Evolutionary conservation across 1,140 invertebrate genomes (phyloP), one percentile per base, ranked within the genome.

Genomic region (Drosophila pseudoananassae): DNA sequence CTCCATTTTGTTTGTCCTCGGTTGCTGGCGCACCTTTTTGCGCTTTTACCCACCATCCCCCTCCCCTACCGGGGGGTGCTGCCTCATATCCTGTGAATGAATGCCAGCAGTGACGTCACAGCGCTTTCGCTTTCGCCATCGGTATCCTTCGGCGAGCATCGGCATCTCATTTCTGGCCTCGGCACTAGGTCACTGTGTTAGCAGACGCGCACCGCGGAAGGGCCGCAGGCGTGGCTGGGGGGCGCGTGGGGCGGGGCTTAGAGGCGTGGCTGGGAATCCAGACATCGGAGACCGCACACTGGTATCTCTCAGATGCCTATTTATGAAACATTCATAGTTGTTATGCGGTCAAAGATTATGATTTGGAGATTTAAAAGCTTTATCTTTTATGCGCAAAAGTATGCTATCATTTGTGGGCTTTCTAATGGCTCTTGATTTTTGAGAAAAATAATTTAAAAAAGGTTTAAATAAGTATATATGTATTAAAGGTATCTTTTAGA

Each of bases 151-250:
- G 52, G 38, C 50, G 8, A 23, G 10, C 23, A 9, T 25, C 40
- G 52, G 59, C 25, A 29, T 8, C 15, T 29, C 25, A 15, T 7
- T 10, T 20, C 50, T 54, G 64, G 38, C 33, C 54, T 83, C 84
- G 83, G 63, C 76, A 91, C 56, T 91, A 88, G 90, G 90, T 91
- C 90, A 91, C 82, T 85, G 90, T 91, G 90, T 90, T 91, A 88
- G 83, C 79, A 84, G 79, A 70, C 63, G 40, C 43, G 8, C 33
- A 12, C 33, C 33, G 33, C 33, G 33, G 33, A 36, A 36, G 33
- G 33, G 33, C 33, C 33, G 33, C 33, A 36, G 33, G 33, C 33
- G 33, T 36, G 33, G 33, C 33, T 3, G 8, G 38, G 12, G 8
- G 27, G 29, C 4, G 38, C 52, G 31, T 33, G 12, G 25, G 46